phyloP scores from a whole-genome alignment of 2,797 vertebrate species.

The Sorex maritimensis region DNA sequence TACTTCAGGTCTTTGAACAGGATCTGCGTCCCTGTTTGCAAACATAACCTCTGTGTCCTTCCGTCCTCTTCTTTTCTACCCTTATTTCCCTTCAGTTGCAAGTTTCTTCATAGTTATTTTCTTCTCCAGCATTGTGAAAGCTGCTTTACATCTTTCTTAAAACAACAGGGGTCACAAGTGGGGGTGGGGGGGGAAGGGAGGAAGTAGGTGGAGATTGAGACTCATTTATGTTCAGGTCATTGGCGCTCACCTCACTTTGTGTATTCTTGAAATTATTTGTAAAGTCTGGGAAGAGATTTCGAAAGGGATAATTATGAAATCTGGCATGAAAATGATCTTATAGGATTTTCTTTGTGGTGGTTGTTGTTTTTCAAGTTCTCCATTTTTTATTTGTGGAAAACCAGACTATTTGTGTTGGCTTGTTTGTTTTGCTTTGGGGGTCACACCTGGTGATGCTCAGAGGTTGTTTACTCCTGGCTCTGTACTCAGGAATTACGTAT shows the following conservation, averaged over 20 bases:
- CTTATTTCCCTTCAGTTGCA: neutral
- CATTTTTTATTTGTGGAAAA: too few species aligned
- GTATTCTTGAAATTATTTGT: neutral
- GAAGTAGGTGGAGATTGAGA: neutral
- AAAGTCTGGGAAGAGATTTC: neutral
- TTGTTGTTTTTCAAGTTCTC: too few species aligned
- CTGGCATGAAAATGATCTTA: neutral
- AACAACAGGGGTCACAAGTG: neutral
- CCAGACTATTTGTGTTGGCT: too few species aligned
- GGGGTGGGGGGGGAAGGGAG: neutral
- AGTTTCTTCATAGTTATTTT: neutral
- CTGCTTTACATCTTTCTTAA: neutral
- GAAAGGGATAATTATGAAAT: neutral
- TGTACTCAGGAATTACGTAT: too few species aligned
- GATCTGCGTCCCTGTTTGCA: neutral
- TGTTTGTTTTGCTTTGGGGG: too few species aligned
- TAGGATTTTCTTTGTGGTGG: too few species aligned
- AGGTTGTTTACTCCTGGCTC: too few species aligned
- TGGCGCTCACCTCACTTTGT: neutral
- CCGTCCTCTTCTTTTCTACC: neutral
- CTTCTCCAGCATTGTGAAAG: slow-evolving; percentile 14
- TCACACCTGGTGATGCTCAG: too few species aligned
- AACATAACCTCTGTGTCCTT: neutral
- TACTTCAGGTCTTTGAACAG: neutral
- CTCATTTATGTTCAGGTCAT: neutral